A percentile compares a stretch with the other conserved stretches of the same genome.
These are phyloP conservation scores for Alloscopus bannaensis DNA, from an alignment of 2,888 invertebrate species.

Conservation along the genomic window DNA sequence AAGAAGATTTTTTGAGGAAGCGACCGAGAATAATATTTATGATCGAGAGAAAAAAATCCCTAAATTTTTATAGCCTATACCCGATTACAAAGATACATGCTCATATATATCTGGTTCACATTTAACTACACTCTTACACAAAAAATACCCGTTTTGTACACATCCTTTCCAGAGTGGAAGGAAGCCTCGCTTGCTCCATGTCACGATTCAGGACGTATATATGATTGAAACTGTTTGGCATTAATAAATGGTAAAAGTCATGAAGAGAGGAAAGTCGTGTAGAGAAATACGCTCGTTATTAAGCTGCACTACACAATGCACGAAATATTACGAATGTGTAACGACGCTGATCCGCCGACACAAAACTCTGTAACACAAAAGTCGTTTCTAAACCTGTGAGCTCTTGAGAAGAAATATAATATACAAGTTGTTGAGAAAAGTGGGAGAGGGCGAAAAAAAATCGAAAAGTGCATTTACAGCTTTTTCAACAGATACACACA, in stretches of 20 bases:
- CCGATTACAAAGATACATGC: constrained; percentile 35
- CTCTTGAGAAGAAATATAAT: not conserved
- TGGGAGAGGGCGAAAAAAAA: too few species aligned
- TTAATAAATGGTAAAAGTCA: too few species aligned
- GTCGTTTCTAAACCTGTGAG: not conserved
- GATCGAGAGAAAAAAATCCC: constrained; percentile 47
- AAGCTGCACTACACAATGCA: not conserved
- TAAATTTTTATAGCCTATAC: constrained; percentile 57
- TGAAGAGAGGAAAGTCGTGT: too few species aligned
- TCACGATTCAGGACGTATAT: too few species aligned
- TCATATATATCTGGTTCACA: too few species aligned
- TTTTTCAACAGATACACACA: too few species aligned
- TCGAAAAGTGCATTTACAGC: constrained; percentile 46
- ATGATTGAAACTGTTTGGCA: too few species aligned
- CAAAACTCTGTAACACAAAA: constrained; percentile 21
- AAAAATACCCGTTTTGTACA: too few species aligned
- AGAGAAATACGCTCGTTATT: too few species aligned
- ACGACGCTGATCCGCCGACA: constrained; percentile 41
- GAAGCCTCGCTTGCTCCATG: too few species aligned
- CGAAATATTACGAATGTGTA: not conserved
- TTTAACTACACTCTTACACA: too few species aligned
- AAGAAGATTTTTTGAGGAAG: constrained; percentile 26
- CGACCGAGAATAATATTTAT: constrained; percentile 47
- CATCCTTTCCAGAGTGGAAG: too few species aligned
- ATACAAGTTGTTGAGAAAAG: constrained; percentile 18